phyloP scores from a whole-genome alignment of 2,888 invertebrate genomes.

The Hoplodrina ambigua region DNA sequence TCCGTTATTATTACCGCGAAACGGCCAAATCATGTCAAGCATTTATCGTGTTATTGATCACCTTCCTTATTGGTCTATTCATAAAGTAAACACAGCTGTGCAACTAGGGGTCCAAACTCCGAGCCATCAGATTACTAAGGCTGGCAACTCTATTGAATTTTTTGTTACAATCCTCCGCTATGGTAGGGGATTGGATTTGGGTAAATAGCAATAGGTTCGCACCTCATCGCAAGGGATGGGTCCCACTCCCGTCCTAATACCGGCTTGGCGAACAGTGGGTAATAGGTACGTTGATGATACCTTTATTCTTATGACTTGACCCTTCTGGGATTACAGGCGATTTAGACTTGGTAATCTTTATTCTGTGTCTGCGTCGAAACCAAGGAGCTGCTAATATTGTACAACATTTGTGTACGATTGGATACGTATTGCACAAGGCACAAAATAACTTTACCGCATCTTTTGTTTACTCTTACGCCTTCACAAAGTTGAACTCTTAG shows the following conservation, averaged over 20 bases:
- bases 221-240: conserved; percentile 47
- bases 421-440: too few species aligned
- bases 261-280: conserved; percentile 34
- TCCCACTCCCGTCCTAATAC: conserved; percentile 33
- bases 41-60: conserved; percentile 30
- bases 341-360: conserved; percentile 43
- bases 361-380: conserved; percentile 12
- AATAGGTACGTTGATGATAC: conserved; percentile 45
- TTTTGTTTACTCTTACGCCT: too few species aligned
- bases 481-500: background rate
- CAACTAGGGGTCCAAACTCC: conserved; percentile 22
- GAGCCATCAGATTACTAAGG: conserved; percentile 32
- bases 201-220: conserved; percentile 52
- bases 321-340: conserved; percentile 39
- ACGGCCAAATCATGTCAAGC: background rate
- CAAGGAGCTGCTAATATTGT: conserved; percentile 7
- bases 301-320: conserved; percentile 32
- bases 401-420: background rate
- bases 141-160: conserved; percentile 32
- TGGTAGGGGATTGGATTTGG: conserved; percentile 45
- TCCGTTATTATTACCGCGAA: conserved; percentile 2
- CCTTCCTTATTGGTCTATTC: conserved; percentile 10
- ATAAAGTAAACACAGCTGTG: conserved; percentile 47
- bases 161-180: conserved; percentile 37
- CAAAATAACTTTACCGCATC: too few species aligned